Evolutionary conservation across 2,888 invertebrate genomes (phyloP), one percentile per base, ranked within the genome.

Genomic region (Philonicus albiceps): DNA sequence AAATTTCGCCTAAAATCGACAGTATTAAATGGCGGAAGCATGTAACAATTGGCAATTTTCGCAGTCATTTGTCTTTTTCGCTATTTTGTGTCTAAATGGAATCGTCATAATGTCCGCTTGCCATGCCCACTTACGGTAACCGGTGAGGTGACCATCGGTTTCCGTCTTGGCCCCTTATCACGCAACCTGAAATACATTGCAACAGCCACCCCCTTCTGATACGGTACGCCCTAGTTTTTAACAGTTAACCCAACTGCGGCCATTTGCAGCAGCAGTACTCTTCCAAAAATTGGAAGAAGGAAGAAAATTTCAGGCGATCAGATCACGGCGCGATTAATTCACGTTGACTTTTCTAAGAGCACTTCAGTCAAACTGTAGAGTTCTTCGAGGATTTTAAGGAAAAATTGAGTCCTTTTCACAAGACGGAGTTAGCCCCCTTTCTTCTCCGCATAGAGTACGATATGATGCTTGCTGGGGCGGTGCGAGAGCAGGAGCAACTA

Each of bases 251-350:
- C 64, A 22, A 27, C 64, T 64, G 2, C 64, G 19, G 27, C 64
- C n/a, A 49, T 49, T 49, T 49, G 49, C n/a, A 49, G 11, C 22
- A 64, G 64, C 11, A 64, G 64, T 11, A 27, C 22, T 13, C 1
- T 3, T 22, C 22, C 22, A 64, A 64, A 64, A 3, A 64, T 64
- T 64, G 64, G 27, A 19, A 43, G 49, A n/a, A 81, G 31, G 55
- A 55, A 31, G 11, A 81, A 64, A 81, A 64, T 55, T 81, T 53
- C 30, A 30, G 30, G 84, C 84, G 84, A 84, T 73, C 84, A 73
- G 84, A 84, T 84, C 84, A 43, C 73, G 40, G 49, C 30, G 73
- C 84, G 84, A 84, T 84, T 84, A 84, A 84, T 84, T 84, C 84
- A 49, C 84, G 84, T 84, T 84, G 84, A 84, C 84, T 84, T 73